Evolutionary conservation across 1,140 invertebrate genomes (phyloP), one percentile per base, ranked within the genome.

Genomic region (Lineus longissimus): DNA sequence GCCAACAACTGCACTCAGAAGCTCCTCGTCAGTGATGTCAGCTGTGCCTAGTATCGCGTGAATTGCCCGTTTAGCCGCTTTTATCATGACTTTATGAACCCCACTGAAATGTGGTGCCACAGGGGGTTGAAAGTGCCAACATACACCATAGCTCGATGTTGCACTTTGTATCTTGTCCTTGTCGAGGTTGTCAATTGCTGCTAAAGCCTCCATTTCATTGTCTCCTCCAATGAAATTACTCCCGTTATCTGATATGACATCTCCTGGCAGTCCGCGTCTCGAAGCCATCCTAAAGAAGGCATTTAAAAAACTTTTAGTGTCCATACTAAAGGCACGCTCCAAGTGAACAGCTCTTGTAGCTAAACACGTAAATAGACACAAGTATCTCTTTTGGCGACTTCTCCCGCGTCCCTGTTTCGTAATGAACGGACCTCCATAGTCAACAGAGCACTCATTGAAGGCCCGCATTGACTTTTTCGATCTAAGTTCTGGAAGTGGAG

Each of bases 331-430:
- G 2, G 57, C 29, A 9, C 57, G 45, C 31, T 68, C 63, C 2
- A 68, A 27, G 29, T 68, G 66, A n/a, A 68, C 63, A 27, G 66
- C 63, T 27, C 66, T 40, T 30, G 51, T 61, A 7, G 13, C 31
- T 29, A 64, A 25, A 61, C 65, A 67, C 23, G 62, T 64, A 47
- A 67, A 67, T 47, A 64, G 25, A 57, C 65, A 67, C 31, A 59
- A 9, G 30, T 64, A 68, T 54, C 66, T 1, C 33, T 65, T 65
- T 36, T 57, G 51, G 31, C 63, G 4, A 25, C 15, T 11, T 36
- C 59, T 66, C 55, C 65, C 57, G 13, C 61, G 1, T 6, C 61
- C 61, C 55, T 66, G 61, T 15, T 58, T 59, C 1, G 61, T 62
- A 17, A 62, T 55, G 29, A 65, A 65, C 6, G 66, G 63, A 19